Evolutionary conservation across 2,797 vertebrate genomes (phyloP).

Genomic region (Agapornis canus): DNA sequence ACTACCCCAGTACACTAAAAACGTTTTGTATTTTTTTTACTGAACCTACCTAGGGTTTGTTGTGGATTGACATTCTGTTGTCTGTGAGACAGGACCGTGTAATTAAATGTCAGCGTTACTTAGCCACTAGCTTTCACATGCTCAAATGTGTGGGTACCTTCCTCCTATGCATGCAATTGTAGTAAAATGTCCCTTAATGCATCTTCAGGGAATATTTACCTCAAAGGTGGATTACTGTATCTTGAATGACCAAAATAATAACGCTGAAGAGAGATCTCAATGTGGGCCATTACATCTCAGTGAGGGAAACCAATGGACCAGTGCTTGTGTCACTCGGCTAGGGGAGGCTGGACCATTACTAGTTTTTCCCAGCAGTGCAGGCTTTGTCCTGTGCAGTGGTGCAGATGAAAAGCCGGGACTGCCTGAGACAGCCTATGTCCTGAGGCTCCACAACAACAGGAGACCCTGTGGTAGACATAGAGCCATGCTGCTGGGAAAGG

Average conservation of each 20-base stretch:
- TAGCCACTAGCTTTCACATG: background rate
- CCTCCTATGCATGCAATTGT: background rate
- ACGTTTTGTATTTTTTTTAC: background rate
- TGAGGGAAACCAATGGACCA: background rate
- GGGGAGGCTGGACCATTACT: background rate
- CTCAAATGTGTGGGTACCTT: background rate
- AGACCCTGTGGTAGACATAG: background rate
- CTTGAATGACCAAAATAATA: background rate
- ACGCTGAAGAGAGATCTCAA: background rate
- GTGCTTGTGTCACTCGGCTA: rapidly evolving
- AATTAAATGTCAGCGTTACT: background rate
- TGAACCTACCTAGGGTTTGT: background rate
- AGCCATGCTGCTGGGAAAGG: background rate
- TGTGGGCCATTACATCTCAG: background rate
- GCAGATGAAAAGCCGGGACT: background rate
- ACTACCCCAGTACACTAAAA: background rate
- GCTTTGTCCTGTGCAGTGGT: background rate
- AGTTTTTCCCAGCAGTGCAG: background rate
- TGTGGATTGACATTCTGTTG: background rate
- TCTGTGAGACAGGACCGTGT: background rate
- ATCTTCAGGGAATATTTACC: background rate
- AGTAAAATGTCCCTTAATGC: background rate
- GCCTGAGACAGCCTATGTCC: background rate
- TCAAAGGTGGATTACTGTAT: background rate
- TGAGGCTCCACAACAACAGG: background rate